Evolutionary conservation across 2,797 vertebrate genomes (phyloP), one percentile per base, ranked within the genome.

Genomic region (Chanos chanos): DNA sequence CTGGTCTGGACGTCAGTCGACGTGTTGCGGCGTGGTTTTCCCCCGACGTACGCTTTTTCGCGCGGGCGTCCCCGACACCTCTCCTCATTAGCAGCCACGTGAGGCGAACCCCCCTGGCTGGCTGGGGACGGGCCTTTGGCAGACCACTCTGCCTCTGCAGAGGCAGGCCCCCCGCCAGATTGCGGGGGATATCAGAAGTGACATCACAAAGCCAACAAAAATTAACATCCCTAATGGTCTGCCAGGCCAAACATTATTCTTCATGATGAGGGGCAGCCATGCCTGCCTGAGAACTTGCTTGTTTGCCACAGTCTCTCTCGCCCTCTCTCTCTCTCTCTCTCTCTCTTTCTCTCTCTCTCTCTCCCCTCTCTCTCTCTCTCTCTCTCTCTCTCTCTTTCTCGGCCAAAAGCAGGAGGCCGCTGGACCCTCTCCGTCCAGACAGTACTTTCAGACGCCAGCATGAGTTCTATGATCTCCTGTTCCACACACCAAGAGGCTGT

Each of bases 161-260:
- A 45, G 72, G 64, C 72, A 64, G 64, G 66, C 61, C n/a, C 72
- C 73, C 61, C 31, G 68, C 76, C 80, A 82, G 80, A 78, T 76
- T 78, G 80, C 71, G 64, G 62, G n/a, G 48, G 59, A 76, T 80
- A 77, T 80, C 76, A 80, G 76, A 76, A 75, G 78, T 82, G 80
- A 82, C 80, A 80, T 78, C 80, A 80, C 73, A 67, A 78, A 82
- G 75, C 78, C 77, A 80, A 75, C 72, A 77, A 71, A 87, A 85
- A 79, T 70, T 81, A 77, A 81, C 77, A 81, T 76, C 76, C 75
- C 68, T 84, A 80, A 81, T 79, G 70, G 71, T 83, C 76, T 86
- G 79, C 83, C 83, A 83, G 78, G 81, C 67, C 76, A 78, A 83
- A 83, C 80, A 84, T 87, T 84, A 85, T 83, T 88, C 77, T 79